Base-by-base conservation (phyloP, 2,888 invertebrate species). In the Agrotis ipsilon region DNA sequence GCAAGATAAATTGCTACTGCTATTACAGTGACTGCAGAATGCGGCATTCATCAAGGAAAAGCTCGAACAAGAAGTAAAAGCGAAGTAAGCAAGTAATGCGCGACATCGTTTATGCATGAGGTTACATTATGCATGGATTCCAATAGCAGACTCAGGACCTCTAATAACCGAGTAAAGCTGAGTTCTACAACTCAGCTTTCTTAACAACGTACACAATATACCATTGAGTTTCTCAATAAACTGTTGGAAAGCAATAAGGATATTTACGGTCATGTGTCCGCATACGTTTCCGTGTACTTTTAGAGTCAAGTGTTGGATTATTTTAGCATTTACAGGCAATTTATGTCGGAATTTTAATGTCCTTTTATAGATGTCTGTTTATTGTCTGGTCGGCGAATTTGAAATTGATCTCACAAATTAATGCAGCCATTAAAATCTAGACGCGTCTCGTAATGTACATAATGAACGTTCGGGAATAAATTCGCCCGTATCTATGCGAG, bases 41-140 rank as follows among this genome's bases (percentile, higher is more conserved):
- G 84, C 74, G 78, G 83, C 78, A 85, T 86, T 85, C 84, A 86
- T 84, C 86, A 81, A 86, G 87, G 82, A 89, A 90, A 89, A 87
- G 81, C 85, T 88, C 78, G 79, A 88, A 88, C 87, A 91, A 88
- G 88, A 92, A 87, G 90, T 87, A 91, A 91, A 91, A 89, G 85
- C 89, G 86, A 89, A 85, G 88, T 86, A 84, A 81, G 86, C 84
- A 86, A 89, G 90, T 91, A 90, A 92, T 90, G 91, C 86, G 89
- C 90, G 89, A 89, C 91, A 92, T 92, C 91, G 90, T 88, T 90
- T 93, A 94, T 94, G 94, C 90, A 94, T 93, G 93, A 93, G 91
- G 85, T 85, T 90, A 89, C 90, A 94, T 94, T 93, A 93, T 94
- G 92, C 92, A 94, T 93, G 93, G 89, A 91, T 91, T 91, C 91